A percentile compares a stretch with the other conserved stretches of the same genome.
phyloP scores from a whole-genome alignment of 1,140 invertebrate species.

The Lycorma delicatula region DNA sequence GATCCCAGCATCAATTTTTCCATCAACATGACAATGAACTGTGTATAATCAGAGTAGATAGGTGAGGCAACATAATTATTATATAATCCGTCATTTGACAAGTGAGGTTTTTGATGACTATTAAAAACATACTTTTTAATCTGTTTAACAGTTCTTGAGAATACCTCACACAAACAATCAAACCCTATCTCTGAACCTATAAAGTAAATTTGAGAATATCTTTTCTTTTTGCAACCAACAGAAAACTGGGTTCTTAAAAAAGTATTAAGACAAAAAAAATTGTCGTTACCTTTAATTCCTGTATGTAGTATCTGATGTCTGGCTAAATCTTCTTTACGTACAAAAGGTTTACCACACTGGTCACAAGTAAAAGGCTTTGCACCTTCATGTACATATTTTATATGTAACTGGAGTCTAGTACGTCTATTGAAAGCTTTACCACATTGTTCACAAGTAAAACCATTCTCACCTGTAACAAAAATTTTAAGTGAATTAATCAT shows the following conservation, averaged over 20 bases:
- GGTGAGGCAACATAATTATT: too few relatives aligned
- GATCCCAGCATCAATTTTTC: too few relatives aligned
- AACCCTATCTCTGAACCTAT: too few relatives aligned
- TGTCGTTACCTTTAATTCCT: slow-evolving; percentile 48
- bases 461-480: slow-evolving; percentile 54
- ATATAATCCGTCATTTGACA: too few relatives aligned
- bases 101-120: too few relatives aligned
- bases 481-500: too few relatives aligned
- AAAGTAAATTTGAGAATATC: too few relatives aligned
- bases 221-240: background rate
- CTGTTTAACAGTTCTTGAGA: too few relatives aligned
- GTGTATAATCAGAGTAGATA: too few relatives aligned
- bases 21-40: too few relatives aligned
- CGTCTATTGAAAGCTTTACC: slow-evolving; percentile 61
- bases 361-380: slow-evolving; percentile 51
- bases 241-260: background rate
- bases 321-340: slow-evolving; percentile 56
- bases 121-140: too few relatives aligned
- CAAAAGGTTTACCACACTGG: slow-evolving; percentile 52
- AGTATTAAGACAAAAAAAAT: background rate
- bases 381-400: slow-evolving; percentile 56
- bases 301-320: slow-evolving; percentile 53
- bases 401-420: slow-evolving; percentile 53
- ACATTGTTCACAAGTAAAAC: slow-evolving; percentile 62
- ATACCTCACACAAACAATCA: too few relatives aligned